These are phyloP conservation scores for Xanthorhoe spadicearia DNA, from an alignment of 2,888 invertebrate genomes.

Conservation along the genomic window DNA sequence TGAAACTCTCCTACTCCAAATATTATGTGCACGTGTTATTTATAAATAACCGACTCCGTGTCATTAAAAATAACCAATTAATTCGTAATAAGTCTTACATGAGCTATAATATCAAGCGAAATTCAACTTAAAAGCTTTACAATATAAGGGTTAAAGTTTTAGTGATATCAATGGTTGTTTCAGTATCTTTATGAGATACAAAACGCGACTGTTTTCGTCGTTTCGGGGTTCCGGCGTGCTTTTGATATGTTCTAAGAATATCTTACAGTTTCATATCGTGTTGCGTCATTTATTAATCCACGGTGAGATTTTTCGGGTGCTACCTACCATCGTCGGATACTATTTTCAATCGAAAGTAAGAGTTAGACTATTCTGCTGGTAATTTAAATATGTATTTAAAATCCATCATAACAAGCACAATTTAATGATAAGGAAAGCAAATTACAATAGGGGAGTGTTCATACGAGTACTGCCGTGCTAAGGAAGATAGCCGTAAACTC, in stretches of 20 bases:
- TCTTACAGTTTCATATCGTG: constrained; percentile 47
- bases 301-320: constrained; percentile 26
- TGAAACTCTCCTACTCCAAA: constrained; percentile 30
- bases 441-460: constrained; percentile 45
- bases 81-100: constrained; percentile 63
- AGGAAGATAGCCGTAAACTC: too few species aligned
- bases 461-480: constrained; percentile 44
- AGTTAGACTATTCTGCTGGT: too few species aligned
- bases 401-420: constrained; percentile 22
- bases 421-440: constrained; percentile 37
- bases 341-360: background rate
- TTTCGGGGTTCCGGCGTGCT: constrained; percentile 62
- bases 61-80: constrained; percentile 71
- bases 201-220: constrained; percentile 61
- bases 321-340: background rate
- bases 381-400: constrained; percentile 1
- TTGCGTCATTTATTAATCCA: constrained; percentile 41
- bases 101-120: constrained; percentile 43
- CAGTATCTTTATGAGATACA: constrained; percentile 57
- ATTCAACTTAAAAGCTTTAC: constrained; percentile 48
- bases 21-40: constrained; percentile 61
- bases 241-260: constrained; percentile 64
- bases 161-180: constrained; percentile 27
- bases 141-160: constrained; percentile 40
- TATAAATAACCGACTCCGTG: constrained; percentile 69